A percentile compares a stretch with the other conserved stretches of the same genome.
Evolutionary conservation across 1,140 invertebrate species (phyloP).

Genomic region (Lepidurus apus): DNA sequence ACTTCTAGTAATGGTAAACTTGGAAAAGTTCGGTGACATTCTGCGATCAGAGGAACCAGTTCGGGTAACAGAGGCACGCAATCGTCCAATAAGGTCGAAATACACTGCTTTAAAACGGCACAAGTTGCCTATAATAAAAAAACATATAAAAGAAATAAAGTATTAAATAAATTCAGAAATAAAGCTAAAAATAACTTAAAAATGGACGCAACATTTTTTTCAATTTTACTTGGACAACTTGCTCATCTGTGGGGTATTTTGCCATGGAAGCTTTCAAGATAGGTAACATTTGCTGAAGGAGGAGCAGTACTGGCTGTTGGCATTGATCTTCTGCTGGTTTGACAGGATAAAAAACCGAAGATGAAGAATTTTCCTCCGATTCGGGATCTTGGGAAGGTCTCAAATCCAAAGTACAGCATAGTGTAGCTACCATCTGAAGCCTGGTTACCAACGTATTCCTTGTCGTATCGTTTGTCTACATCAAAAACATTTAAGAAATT

Average conservation of each 20-base stretch:
- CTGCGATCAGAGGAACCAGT: constrained; percentile 60
- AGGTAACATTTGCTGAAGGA: constrained; percentile 57
- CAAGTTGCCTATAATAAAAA: constrained; percentile 57
- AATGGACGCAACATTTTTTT: background rate
- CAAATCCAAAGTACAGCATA: constrained; percentile 61
- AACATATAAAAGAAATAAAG: constrained; percentile 24
- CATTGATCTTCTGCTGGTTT: constrained; percentile 37
- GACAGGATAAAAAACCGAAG: background rate
- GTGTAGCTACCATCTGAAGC: constrained; percentile 63
- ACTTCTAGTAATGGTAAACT: constrained; percentile 64
- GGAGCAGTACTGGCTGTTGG: constrained; percentile 50
- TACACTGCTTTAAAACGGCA: constrained; percentile 60
- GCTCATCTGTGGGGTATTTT: constrained; percentile 52
- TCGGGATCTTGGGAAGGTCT: constrained; percentile 38
- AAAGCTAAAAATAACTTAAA: background rate
- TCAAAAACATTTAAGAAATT: constrained; percentile 32
- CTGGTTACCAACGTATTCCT: constrained; percentile 51
- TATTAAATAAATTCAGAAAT: background rate
- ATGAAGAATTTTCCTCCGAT: constrained; percentile 25
- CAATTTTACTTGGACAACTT: constrained; percentile 54
- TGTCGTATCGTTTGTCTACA: constrained; percentile 47
- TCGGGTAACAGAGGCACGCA: constrained; percentile 57
- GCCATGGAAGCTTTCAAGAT: constrained; percentile 52
- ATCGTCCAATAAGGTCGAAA: constrained; percentile 60
- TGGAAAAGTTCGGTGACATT: constrained; percentile 62